Percentiles rank a stretch among this genome's conserved stretches.
Conservation (phyloP, 2,888 invertebrate species). For the Aethes cnicana region DNA sequence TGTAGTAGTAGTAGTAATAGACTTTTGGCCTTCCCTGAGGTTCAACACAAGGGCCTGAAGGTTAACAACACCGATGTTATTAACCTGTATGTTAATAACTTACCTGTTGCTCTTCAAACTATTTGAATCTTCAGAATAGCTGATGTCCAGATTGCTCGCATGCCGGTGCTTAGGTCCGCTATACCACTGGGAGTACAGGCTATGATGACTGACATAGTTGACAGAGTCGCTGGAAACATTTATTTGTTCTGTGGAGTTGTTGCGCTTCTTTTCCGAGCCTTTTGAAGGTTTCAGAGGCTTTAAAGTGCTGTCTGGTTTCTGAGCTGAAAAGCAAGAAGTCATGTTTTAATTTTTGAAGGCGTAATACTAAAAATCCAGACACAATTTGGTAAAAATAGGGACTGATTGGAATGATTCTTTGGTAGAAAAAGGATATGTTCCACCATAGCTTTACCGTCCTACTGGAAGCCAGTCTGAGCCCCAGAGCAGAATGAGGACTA, state of each 20-base stretch:
- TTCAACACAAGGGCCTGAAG: too few species aligned
- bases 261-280: slow-evolving; percentile 82
- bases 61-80: too few species aligned
- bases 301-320: slow-evolving; percentile 59
- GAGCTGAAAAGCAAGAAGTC: slow-evolving; percentile 57
- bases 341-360: too few species aligned
- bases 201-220: slow-evolving; percentile 74
- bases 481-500: too few species aligned
- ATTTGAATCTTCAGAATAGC: slow-evolving; percentile 86
- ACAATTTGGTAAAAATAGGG: too few species aligned
- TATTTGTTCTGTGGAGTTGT: slow-evolving; percentile 70
- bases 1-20: too few species aligned
- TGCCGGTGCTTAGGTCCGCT: slow-evolving; percentile 58
- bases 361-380: too few species aligned
- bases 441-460: too few species aligned
- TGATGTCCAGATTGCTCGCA: slow-evolving; percentile 76
- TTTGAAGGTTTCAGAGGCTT: slow-evolving; percentile 67
- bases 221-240: slow-evolving; percentile 58
- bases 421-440: too few species aligned
- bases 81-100: slow-evolving; percentile 14
- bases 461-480: too few species aligned
- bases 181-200: slow-evolving; percentile 68
- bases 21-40: too few species aligned
- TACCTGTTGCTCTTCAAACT: slow-evolving; percentile 86
- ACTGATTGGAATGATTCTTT: too few species aligned